Percentiles rank a stretch among this genome's conserved stretches.
Conservation (phyloP, 2,888 invertebrate genomes). For the Biston stratarius region DNA sequence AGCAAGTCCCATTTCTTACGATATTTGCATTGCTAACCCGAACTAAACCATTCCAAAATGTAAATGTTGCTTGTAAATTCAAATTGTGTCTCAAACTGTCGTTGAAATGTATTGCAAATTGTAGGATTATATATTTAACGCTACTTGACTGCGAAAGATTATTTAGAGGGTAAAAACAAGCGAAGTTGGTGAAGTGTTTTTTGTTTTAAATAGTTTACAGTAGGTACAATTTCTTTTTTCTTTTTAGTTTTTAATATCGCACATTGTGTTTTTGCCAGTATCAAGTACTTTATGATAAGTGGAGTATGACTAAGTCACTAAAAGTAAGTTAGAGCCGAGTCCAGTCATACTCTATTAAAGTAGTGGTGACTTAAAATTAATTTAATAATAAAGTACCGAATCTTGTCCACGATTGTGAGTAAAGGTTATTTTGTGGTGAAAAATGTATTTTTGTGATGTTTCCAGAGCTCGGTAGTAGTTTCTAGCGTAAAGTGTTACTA, state of each 20-base stretch:
- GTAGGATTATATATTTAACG: constrained; percentile 19
- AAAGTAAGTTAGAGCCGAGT: too few species aligned
- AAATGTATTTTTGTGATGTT: too few species aligned
- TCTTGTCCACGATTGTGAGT: too few species aligned
- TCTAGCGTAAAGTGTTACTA: too few species aligned
- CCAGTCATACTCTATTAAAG: too few species aligned
- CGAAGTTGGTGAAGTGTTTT: background rate
- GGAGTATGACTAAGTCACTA: too few species aligned
- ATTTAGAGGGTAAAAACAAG: background rate
- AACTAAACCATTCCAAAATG: constrained; percentile 27
- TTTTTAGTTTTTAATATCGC: background rate
- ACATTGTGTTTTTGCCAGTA: too few species aligned
- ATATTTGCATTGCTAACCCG: constrained; percentile 29
- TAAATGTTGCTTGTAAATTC: constrained; percentile 25
- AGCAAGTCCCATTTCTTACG: constrained; percentile 17
- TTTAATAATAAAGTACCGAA: too few species aligned
- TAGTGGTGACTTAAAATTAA: too few species aligned
- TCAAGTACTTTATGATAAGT: too few species aligned
- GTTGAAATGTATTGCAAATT: constrained; percentile 18
- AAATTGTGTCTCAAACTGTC: constrained; percentile 24
- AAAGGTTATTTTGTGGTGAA: too few species aligned
- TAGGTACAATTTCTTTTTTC: background rate
- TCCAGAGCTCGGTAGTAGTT: too few species aligned
- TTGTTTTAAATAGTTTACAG: background rate
- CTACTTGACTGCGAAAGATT: constrained; percentile 6